These are phyloP conservation scores for Bombus pascuorum DNA, from an alignment of 1,140 invertebrate species.

Conservation along the genomic window DNA sequence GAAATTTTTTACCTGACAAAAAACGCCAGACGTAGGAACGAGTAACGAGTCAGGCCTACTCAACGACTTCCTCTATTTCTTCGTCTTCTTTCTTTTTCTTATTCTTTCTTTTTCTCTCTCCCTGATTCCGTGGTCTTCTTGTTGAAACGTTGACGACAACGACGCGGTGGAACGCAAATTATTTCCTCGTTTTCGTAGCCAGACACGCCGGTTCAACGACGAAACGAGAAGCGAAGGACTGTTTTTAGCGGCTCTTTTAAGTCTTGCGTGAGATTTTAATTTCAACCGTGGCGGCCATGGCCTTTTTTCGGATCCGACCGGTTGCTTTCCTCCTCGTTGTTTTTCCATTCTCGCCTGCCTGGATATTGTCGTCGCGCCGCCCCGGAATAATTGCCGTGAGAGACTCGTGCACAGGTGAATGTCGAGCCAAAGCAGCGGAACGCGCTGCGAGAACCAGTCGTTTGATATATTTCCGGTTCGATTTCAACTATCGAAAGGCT, in stretches of 20 bases:
- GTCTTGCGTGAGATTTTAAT: conserved; percentile 55
- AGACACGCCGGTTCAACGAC: conserved; percentile 49
- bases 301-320: neutral
- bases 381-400: conserved; percentile 19
- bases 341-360: neutral
- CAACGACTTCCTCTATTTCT: neutral
- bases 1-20: conserved; percentile 66
- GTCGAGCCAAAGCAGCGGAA: neutral
- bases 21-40: conserved; percentile 57
- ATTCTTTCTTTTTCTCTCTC: too few relatives aligned
- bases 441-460: neutral
- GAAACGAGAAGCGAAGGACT: conserved; percentile 37
- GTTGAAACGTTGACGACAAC: conserved; percentile 35
- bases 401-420: neutral
- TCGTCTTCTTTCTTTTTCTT: too few relatives aligned
- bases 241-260: conserved; percentile 47
- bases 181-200: conserved; percentile 63
- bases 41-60: conserved; percentile 65
- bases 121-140: neutral
- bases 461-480: neutral
- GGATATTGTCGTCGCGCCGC: conserved; percentile 20
- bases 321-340: neutral
- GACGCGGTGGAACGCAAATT: conserved; percentile 50
- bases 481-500: neutral
- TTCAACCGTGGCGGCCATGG: conserved; percentile 25